Base-by-base conservation (phyloP, 2,113 vertebrate species). In the Danio rerio region DNA sequence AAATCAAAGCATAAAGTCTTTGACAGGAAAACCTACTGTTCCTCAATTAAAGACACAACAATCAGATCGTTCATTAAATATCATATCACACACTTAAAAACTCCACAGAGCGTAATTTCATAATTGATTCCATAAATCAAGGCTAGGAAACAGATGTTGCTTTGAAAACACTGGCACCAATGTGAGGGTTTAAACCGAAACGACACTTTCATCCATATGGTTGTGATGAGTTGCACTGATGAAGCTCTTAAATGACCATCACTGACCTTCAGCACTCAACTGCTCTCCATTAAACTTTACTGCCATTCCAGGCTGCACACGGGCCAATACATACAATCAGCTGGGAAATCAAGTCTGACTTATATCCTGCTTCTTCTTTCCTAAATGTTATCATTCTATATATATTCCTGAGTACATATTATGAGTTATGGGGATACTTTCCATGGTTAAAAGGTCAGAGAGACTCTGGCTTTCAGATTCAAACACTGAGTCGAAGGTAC, bases 371-470 rank as follows among this genome's bases (percentile, higher is more conserved):
- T 43, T 11, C 31, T 18, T 40, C 31, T 47, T 76, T 12, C 11
- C 5, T 21, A 20, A 49, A 49, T 61, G 43, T 76, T 10, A 49
- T 20, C 8, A 20, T 62, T 49, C 18, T 42, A 9, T 76, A 62
- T 20, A 45, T 59, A 10, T 16, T 62, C 18, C 20, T n/a, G 9
- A 76, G 42, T 53, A 49, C 7, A 76, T 13, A 59, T 72, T 31
- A 31, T 31, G 31, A 31, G 15, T 31, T 13, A 72, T 13, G 53
- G 16, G 3, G 1, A 15, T 58, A 75, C 49, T 59, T 52, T 58
- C 45, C 3, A 63, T 78, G 50, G 45, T 78, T 78, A 16, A 78
- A 78, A 78, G 59, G 59, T 78, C 45, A 78, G 18, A 78, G 59
- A 63, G 13, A 40, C 20, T 52, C 59, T 78, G 12, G 75, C 9